phyloP scores from a whole-genome alignment of 2,113 vertebrate genomes.

The Pongo pygmaeus region DNA sequence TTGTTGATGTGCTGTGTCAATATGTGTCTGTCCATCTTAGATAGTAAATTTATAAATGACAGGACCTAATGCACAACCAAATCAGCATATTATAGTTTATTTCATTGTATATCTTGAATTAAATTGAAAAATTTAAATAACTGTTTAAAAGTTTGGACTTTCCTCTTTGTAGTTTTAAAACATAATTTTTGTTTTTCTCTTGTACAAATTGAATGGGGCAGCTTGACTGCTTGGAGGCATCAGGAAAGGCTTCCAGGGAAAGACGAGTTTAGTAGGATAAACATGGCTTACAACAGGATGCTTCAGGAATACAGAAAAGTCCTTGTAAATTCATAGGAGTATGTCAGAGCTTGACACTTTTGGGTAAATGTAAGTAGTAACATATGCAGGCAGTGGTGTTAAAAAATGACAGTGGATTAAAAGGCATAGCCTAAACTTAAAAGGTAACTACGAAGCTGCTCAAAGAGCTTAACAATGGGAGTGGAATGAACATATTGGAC shows the following conservation, averaged over 20 bases:
- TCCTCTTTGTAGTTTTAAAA: background rate
- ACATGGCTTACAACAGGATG: background rate
- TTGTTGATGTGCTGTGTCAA: background rate
- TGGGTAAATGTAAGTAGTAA: background rate
- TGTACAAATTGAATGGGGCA: background rate
- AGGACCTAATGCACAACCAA: background rate
- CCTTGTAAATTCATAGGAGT: background rate
- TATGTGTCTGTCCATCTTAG: constrained; percentile 1
- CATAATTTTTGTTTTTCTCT: background rate
- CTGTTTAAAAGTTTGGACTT: background rate
- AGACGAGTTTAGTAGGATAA: background rate
- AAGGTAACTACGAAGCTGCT: background rate
- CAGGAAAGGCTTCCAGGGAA: background rate
- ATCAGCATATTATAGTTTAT: background rate
- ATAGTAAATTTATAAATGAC: background rate
- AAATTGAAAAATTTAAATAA: background rate
- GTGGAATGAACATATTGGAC: background rate
- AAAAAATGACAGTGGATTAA: background rate
- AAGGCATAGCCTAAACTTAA: background rate
- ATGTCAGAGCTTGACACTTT: background rate
- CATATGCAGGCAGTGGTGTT: background rate
- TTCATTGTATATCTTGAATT: background rate
- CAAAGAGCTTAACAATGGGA: background rate
- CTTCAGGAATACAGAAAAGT: background rate
- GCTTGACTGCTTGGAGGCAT: background rate